These are phyloP conservation scores for Neodiprion fabricii DNA, from an alignment of 1,140 invertebrate species.

Conservation along the genomic window DNA sequence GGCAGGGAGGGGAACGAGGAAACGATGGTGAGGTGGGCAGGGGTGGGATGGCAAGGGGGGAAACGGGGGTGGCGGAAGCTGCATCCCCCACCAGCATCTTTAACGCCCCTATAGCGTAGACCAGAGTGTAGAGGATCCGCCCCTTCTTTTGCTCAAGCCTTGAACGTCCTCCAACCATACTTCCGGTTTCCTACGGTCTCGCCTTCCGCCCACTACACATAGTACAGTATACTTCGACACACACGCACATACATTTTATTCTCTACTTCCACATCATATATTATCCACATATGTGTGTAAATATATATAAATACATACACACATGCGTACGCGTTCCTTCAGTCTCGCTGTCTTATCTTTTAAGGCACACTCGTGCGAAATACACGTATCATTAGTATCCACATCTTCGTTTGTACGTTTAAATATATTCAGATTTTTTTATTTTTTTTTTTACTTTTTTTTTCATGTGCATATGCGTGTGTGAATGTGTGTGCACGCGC, in stretches of 20 bases:
- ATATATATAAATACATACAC: background rate
- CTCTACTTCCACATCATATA: background rate
- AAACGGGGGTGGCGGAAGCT: constrained; percentile 20
- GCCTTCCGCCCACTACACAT: background rate
- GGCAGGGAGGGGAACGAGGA: background rate
- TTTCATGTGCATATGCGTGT: too few species aligned
- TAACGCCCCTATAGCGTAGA: background rate
- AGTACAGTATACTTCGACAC: background rate
- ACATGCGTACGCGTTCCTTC: background rate
- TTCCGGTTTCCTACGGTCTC: constrained; percentile 6
- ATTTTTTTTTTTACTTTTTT: too few species aligned
- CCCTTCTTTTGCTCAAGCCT: constrained; percentile 6
- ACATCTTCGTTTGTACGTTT: too few species aligned
- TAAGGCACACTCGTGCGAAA: too few species aligned
- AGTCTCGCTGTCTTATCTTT: too few species aligned
- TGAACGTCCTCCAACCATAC: constrained; percentile 4
- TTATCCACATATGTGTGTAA: background rate
- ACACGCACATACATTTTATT: background rate
- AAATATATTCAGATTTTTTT: too few species aligned
- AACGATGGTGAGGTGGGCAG: background rate
- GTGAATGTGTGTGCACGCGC: too few species aligned
- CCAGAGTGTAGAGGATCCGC: background rate
- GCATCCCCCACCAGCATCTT: constrained; percentile 9
- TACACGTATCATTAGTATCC: too few species aligned
- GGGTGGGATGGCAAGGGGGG: constrained; percentile 11